A percentile compares a stretch with the other conserved stretches of the same genome.
phyloP scores from a whole-genome alignment of 2,797 vertebrate species.

The Taeniopygia guttata region DNA sequence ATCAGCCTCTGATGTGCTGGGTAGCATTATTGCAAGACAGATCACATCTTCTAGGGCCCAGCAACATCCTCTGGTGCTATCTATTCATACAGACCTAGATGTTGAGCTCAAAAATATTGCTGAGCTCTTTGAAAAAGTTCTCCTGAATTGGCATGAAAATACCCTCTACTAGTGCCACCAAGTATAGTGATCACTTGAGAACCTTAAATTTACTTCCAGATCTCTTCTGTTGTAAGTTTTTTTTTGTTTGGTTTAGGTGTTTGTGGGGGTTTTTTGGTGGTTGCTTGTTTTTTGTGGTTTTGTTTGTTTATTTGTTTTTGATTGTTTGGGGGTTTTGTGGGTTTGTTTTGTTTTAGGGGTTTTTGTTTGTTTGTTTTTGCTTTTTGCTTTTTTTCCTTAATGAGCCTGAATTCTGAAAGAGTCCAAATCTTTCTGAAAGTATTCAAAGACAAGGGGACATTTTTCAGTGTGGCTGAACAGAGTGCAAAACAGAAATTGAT shows the following conservation, averaged over 20 bases:
- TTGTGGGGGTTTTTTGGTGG: no score
- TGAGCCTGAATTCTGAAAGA: neutral
- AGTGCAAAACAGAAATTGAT: neutral
- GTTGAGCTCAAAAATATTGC: neutral
- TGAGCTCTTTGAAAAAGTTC: neutral
- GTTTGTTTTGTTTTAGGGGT: no score
- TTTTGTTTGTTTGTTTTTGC: neutral
- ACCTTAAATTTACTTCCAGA: neutral
- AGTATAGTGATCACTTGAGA: neutral
- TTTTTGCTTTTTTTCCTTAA: neutral
- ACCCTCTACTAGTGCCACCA: neutral
- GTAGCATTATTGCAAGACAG: neutral
- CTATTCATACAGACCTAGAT: neutral
- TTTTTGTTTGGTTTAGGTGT: no score
- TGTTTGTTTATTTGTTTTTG: neutral
- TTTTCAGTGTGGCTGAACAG: neutral
- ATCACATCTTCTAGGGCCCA: neutral
- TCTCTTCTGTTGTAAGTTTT: rapidly evolving
- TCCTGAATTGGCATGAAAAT: neutral
- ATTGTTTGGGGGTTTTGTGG: neutral
- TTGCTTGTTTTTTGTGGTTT: no score
- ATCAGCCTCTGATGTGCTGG: rapidly evolving
- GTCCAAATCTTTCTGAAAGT: neutral
- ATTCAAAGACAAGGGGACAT: neutral
- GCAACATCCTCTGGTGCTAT: rapidly evolving